phyloP scores from a whole-genome alignment of 2,113 vertebrate genomes.

The Tupaia chinensis region DNA sequence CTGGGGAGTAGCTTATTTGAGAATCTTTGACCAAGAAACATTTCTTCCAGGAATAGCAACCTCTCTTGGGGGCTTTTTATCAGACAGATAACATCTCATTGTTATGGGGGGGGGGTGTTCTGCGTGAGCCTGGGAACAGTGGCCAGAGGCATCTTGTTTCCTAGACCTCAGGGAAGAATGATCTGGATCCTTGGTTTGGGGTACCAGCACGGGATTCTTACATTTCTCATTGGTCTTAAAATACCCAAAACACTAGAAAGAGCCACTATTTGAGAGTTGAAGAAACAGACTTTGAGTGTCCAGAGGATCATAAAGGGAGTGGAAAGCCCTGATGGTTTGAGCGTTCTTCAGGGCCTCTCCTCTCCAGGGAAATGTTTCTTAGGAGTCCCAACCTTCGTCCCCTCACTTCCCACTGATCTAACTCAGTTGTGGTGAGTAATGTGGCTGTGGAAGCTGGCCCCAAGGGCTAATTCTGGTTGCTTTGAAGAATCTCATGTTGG shows the following conservation, averaged over 20 bases:
- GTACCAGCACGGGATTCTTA: not conserved
- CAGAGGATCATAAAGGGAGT: not conserved
- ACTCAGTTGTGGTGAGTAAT: not conserved
- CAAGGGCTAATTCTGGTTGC: not conserved
- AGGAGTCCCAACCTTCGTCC: not conserved
- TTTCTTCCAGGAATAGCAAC: not conserved
- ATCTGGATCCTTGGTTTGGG: not conserved
- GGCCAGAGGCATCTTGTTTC: not conserved
- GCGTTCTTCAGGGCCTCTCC: not conserved
- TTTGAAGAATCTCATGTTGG: not conserved
- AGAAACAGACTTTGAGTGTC: not conserved
- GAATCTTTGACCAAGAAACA: not conserved
- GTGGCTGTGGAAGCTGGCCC: not conserved
- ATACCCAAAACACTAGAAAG: not conserved
- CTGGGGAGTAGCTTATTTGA: slow-evolving; percentile 7
- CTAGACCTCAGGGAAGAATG: not conserved
- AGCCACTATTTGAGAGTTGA: not conserved
- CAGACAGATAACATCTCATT: not conserved
- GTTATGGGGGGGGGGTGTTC: not conserved
- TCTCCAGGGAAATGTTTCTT: not conserved
- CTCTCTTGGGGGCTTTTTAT: not conserved
- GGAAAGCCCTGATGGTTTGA: not conserved
- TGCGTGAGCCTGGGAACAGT: not conserved
- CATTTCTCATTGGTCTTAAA: slow-evolving; percentile 3
- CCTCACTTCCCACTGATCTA: not conserved